These are phyloP conservation scores for Lagocephalus sceleratus DNA, from an alignment of 2,797 vertebrate genomes.

Conservation along the genomic window DNA sequence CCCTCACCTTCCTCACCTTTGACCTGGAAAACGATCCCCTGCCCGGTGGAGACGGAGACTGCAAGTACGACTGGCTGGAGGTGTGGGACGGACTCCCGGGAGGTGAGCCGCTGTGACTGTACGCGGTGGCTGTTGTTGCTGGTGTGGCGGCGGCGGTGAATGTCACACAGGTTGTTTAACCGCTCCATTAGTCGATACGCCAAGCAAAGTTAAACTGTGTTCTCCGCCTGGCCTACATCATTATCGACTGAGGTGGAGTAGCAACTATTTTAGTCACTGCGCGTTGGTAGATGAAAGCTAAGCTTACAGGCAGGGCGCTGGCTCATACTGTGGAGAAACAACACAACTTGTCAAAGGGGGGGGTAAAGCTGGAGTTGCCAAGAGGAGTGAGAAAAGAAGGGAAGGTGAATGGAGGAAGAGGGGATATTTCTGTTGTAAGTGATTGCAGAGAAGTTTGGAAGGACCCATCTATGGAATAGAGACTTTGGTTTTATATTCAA, in stretches of 20 bases:
- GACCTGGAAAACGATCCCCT: conserved; percentile 96
- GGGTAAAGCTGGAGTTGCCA: conserved; percentile 45
- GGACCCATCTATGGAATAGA: conserved; percentile 30
- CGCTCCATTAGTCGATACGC: conserved; percentile 16
- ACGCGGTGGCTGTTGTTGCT: too few relatives aligned
- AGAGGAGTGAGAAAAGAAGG: conserved; percentile 41
- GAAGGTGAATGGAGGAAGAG: conserved; percentile 42
- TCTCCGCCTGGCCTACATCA: conserved; percentile 52
- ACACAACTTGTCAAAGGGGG: conserved; percentile 51
- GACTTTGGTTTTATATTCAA: conserved; percentile 45
- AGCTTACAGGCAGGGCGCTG: conserved; percentile 62
- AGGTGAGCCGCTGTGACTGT: conserved; percentile 58
- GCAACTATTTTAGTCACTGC: conserved; percentile 65
- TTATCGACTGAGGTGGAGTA: conserved; percentile 66
- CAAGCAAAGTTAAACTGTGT: conserved; percentile 17
- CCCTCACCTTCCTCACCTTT: conserved; percentile 92
- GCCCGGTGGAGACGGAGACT: conserved; percentile 89
- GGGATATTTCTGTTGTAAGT: conserved; percentile 56
- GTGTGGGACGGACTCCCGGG: conserved; percentile 97
- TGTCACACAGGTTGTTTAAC: conserved; percentile 4
- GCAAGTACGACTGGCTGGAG: conserved; percentile 98
- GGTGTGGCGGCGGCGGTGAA: conserved; percentile 5
- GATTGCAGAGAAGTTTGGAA: conserved; percentile 39
- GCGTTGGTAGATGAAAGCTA: conserved; percentile 75
- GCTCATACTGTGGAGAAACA: conserved; percentile 55